A percentile compares a stretch with the other conserved stretches of the same genome.
phyloP scores from a whole-genome alignment of 2,888 invertebrate genomes.

The Gisinianus flammeolus region DNA sequence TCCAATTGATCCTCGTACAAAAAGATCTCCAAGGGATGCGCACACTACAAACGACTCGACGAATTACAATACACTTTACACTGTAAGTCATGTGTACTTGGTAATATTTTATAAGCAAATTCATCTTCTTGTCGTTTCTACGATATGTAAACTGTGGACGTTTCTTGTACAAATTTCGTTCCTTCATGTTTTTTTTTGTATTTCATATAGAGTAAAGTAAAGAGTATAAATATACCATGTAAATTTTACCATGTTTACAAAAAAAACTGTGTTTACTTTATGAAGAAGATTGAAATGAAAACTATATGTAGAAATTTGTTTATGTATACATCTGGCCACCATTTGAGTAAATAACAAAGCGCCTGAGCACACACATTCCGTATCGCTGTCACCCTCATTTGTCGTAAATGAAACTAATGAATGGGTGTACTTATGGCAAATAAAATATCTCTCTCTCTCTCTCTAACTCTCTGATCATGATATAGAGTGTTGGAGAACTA shows the following conservation, averaged over 20 bases:
- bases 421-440: neutral
- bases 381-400: neutral
- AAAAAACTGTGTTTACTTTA: neutral
- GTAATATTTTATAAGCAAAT: no score
- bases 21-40: constrained; percentile 18
- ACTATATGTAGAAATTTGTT: neutral
- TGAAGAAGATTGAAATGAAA: neutral
- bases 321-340: no score
- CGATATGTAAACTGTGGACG: no score
- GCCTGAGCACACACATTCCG: no score
- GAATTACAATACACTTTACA: no score
- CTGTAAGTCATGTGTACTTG: neutral
- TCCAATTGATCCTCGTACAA: constrained; percentile 38
- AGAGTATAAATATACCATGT: neutral
- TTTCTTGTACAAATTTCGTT: no score
- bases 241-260: neutral
- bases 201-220: neutral
- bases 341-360: no score
- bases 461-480: no score
- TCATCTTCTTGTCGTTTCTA: no score
- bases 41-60: neutral
- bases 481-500: no score
- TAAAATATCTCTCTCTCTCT: neutral
- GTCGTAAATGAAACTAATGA: neutral
- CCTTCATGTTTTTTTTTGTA: neutral